phyloP scores from a whole-genome alignment of 2,888 invertebrate species.

The Hololepta plana region DNA sequence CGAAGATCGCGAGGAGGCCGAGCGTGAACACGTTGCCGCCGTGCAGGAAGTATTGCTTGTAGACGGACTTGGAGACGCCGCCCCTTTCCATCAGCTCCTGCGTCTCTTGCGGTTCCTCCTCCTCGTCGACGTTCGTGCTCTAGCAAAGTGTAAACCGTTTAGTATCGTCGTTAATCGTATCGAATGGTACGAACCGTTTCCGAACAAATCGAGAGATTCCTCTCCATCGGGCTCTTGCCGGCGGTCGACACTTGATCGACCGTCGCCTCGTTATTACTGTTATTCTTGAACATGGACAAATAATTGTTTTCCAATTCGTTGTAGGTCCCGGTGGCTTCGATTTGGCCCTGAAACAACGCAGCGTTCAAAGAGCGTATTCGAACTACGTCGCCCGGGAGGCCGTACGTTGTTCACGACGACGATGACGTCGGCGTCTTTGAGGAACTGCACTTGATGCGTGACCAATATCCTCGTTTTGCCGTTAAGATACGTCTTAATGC shows the following conservation, averaged over 20 bases:
- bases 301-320: constrained; percentile 35
- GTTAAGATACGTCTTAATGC: constrained; percentile 35
- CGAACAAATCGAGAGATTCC: constrained; percentile 18
- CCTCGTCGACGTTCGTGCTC: constrained; percentile 21
- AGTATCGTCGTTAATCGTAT: too few species aligned
- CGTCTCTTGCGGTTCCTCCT: constrained; percentile 36
- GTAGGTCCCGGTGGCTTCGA: constrained; percentile 38
- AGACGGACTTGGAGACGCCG: constrained; percentile 39
- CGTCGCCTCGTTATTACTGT: constrained; percentile 16
- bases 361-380: not conserved
- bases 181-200: constrained; percentile 15
- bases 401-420: constrained; percentile 41
- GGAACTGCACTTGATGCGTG: constrained; percentile 70
- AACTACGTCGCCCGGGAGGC: constrained; percentile 1
- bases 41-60: constrained; percentile 48
- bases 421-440: constrained; percentile 44
- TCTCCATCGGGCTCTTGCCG: constrained; percentile 10
- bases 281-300: constrained; percentile 15
- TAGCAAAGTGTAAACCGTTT: constrained; percentile 9
- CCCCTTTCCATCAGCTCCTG: constrained; percentile 50
- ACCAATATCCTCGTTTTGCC: constrained; percentile 56
- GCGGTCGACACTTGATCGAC: constrained; percentile 8
- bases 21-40: constrained; percentile 42
- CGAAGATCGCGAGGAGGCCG: constrained; percentile 32
- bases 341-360: constrained; percentile 33